phyloP scores from a whole-genome alignment of 2,888 invertebrate species.

The Protophormia terraenovae region DNA sequence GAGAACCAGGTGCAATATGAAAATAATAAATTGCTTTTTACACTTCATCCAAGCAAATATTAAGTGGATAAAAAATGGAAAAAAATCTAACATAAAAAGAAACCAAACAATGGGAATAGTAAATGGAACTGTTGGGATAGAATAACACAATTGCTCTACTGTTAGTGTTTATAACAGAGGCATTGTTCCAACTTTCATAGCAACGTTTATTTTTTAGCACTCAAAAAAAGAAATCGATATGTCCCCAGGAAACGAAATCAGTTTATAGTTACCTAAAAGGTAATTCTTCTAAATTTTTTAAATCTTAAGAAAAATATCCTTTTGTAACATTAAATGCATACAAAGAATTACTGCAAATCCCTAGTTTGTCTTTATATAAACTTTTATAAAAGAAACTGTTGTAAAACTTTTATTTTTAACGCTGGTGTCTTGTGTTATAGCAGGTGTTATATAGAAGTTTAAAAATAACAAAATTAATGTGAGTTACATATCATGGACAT shows the following conservation, averaged over 20 bases:
- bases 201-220: no score
- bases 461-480: no score
- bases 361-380: not conserved
- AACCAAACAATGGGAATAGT: not conserved
- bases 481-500: no score
- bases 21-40: constrained; percentile 50
- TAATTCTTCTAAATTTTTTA: no score
- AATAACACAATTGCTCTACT: not conserved
- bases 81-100: not conserved
- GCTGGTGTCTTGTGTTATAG: not conserved
- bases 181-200: not conserved
- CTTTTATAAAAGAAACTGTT: not conserved
- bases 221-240: no score
- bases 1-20: constrained; percentile 38
- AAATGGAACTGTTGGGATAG: not conserved
- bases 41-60: constrained; percentile 27
- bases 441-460: not conserved
- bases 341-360: not conserved
- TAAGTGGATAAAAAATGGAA: not conserved
- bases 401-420: not conserved
- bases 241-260: no score
- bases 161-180: not conserved
- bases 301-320: no score
- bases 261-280: no score
- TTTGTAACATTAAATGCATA: not conserved